These are phyloP conservation scores for Venusia cambrica DNA, from an alignment of 2,888 invertebrate species.

Conservation along the genomic window DNA sequence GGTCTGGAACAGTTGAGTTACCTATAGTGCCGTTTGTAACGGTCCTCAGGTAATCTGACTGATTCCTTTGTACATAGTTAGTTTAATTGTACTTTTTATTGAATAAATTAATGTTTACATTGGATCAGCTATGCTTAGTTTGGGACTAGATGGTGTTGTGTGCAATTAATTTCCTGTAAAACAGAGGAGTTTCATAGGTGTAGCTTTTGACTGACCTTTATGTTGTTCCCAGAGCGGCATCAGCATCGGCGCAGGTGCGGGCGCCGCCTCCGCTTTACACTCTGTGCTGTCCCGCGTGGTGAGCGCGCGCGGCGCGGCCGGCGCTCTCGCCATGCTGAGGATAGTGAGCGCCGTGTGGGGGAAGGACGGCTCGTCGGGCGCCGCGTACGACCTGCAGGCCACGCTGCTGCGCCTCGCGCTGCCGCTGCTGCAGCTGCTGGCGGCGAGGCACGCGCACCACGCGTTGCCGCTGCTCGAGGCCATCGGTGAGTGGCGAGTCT, in stretches of 20 bases:
- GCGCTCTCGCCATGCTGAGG: conserved; percentile 52
- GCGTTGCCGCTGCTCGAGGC: conserved; percentile 88
- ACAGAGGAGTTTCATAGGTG: no score
- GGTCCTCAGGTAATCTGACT: no score
- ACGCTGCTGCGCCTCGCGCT: conserved; percentile 84
- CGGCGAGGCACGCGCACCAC: conserved; percentile 80
- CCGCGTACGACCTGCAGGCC: conserved; percentile 49
- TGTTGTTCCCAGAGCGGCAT: conserved; percentile 62
- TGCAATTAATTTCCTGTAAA: no score
- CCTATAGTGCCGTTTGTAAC: no score
- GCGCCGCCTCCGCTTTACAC: conserved; percentile 58
- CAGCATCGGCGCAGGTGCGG: conserved; percentile 60
- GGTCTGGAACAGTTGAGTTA: no score
- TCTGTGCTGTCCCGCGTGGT: conserved; percentile 60
- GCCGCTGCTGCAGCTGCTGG: conserved; percentile 85
- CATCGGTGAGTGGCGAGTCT: conserved; percentile 62
- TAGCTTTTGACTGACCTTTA: background rate
- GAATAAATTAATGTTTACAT: no score
- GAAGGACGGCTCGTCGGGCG: conserved; percentile 60
- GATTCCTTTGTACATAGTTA: no score
- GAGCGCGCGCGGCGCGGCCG: conserved; percentile 52
- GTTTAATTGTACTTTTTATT: no score
- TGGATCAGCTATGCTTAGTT: no score
- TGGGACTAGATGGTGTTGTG: no score
- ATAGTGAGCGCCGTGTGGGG: conserved; percentile 84